phyloP scores from a whole-genome alignment of 2,888 invertebrate genomes.

The Arge pagana region DNA sequence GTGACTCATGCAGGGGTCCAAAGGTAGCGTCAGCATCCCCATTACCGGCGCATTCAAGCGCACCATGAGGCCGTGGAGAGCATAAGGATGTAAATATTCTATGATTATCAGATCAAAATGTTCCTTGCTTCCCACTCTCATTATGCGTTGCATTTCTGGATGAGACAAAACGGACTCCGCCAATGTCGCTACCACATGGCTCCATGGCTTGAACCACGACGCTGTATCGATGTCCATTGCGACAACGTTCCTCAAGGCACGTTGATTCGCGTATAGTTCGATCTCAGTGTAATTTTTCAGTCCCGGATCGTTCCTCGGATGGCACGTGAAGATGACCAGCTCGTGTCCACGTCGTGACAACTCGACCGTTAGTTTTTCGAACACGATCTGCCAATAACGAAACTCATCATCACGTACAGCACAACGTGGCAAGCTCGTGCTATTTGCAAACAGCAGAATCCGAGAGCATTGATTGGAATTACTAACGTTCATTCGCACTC shows the following conservation, averaged over 20 bases:
- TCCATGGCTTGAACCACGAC: background rate
- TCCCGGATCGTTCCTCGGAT: conserved; percentile 15
- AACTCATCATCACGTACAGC: no score
- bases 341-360: conserved; percentile 36
- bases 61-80: conserved; percentile 61
- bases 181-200: background rate
- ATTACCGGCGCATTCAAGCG: conserved; percentile 64
- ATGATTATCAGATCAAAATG: conserved; percentile 64
- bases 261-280: conserved; percentile 37
- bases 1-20: background rate
- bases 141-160: conserved; percentile 5
- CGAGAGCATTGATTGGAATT: no score
- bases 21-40: conserved; percentile 29
- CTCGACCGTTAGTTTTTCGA: conserved; percentile 33
- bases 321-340: conserved; percentile 35
- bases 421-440: no score
- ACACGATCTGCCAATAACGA: conserved; percentile 37
- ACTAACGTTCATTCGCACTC: no score
- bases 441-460: no score
- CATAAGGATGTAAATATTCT: conserved; percentile 60
- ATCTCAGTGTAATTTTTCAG: conserved; percentile 54
- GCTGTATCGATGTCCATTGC: background rate
- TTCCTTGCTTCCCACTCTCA: conserved; percentile 36
- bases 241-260: background rate
- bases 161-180: background rate